These are phyloP conservation scores for Campylomormyrus numenius DNA, from an alignment of 2,113 vertebrate species.

Conservation along the genomic window DNA sequence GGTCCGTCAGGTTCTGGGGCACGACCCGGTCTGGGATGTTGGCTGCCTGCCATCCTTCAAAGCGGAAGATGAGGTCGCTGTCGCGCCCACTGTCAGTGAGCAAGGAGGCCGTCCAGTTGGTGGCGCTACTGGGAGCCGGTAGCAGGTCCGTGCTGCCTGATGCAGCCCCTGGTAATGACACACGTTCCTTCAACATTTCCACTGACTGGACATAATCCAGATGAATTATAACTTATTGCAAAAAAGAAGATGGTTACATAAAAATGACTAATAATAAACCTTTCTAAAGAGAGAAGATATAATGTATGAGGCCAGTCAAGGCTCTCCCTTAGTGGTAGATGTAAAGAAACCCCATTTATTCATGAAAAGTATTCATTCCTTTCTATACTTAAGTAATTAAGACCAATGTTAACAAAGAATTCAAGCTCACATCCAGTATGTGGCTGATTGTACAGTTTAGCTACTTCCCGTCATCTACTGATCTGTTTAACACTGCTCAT, in stretches of 20 bases:
- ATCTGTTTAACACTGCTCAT: not conserved
- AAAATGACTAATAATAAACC: not conserved
- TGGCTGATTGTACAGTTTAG: not conserved
- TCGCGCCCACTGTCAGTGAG: conserved; percentile 77
- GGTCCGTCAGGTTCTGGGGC: conserved; percentile 91
- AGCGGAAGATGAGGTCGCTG: conserved; percentile 84
- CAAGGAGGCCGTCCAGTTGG: conserved; percentile 87
- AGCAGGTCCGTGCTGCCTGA: conserved; percentile 90
- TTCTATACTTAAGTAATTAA: not conserved
- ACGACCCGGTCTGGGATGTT: conserved; percentile 87
- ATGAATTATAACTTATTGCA: not conserved
- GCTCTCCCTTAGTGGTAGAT: not conserved
- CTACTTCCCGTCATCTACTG: not conserved
- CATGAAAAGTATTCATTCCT: not conserved
- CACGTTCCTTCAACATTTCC: not conserved
- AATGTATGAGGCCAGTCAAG: not conserved
- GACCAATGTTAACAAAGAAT: not conserved
- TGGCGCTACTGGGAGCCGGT: conserved; percentile 71
- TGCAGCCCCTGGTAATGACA: conserved; percentile 72
- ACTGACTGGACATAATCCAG: not conserved
- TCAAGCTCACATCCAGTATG: not conserved
- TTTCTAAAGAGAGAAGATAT: not conserved
- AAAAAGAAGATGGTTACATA: not conserved
- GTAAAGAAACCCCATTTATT: not conserved
- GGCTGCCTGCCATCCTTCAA: conserved; percentile 85